Evolutionary conservation across 2,797 vertebrate genomes (phyloP).

Genomic region (Enteromius fasciolatus): DNA sequence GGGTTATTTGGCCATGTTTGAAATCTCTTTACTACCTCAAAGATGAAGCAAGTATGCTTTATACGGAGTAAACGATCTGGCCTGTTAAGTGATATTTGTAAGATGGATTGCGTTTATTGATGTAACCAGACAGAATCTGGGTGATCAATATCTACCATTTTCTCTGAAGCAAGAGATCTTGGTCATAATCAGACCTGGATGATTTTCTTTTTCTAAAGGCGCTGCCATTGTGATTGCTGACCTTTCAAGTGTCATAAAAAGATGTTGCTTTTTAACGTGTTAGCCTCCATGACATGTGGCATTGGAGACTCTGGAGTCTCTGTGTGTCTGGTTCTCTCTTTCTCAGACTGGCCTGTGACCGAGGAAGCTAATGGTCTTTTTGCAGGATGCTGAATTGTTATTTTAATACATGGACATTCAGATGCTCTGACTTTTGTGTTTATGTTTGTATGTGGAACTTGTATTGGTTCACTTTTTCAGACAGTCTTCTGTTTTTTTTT

Average conservation of each 20-base stretch:
- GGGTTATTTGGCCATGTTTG: not conserved
- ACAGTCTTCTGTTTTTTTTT: not conserved
- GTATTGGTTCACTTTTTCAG: not conserved
- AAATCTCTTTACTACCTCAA: not conserved
- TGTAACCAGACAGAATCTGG: conserved; percentile 9
- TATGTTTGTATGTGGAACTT: not conserved
- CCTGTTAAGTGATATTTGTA: conserved; percentile 2
- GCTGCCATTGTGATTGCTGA: conserved; percentile 6
- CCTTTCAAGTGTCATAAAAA: not conserved
- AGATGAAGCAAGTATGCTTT: not conserved
- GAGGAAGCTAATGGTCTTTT: conserved; percentile 1
- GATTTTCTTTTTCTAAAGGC: not conserved
- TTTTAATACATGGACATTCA: not conserved
- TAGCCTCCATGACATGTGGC: not conserved
- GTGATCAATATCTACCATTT: conserved; percentile 15
- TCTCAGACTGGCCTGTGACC: not conserved
- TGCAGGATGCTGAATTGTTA: not conserved
- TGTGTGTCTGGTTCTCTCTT: not conserved
- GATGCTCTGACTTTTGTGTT: not conserved
- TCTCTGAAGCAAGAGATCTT: conserved; percentile 4
- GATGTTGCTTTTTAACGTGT: not conserved
- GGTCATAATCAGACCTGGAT: not conserved
- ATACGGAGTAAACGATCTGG: not conserved
- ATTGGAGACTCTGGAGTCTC: not conserved
- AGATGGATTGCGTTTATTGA: not conserved